Conservation (phyloP, 2,113 vertebrate species). For the Mirounga angustirostris region DNA sequence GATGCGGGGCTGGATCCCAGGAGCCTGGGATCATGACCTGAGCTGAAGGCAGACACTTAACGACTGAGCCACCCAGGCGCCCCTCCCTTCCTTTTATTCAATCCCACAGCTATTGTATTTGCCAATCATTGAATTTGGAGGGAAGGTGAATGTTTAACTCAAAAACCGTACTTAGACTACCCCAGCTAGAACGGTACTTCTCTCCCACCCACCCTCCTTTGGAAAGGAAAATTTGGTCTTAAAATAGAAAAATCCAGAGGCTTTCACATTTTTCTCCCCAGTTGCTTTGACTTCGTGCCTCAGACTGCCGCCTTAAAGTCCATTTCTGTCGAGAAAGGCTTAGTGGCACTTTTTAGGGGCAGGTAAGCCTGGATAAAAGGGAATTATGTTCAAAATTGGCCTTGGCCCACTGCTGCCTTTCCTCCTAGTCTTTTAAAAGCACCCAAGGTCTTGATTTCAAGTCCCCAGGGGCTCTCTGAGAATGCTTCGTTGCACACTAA, state of each 20-base stretch:
- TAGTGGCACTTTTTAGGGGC: not conserved
- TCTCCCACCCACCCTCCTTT: not conserved
- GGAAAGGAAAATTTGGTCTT: not conserved
- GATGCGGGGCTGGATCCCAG: too few relatives aligned
- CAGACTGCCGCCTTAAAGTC: not conserved
- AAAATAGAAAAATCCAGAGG: not conserved
- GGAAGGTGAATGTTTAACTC: not conserved
- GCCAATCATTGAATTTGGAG: not conserved
- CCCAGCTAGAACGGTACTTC: not conserved
- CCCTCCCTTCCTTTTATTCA: constrained; percentile 20
- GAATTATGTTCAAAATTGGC: constrained; percentile 23
- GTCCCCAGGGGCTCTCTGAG: not conserved
- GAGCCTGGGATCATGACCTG: too few relatives aligned
- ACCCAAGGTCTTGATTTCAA: not conserved
- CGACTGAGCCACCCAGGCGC: too few relatives aligned
- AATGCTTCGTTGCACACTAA: not conserved
- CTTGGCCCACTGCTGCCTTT: not conserved
- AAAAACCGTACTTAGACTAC: not conserved
- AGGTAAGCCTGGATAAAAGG: not conserved
- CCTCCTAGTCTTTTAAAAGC: not conserved
- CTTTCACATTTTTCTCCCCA: not conserved
- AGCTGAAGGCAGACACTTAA: too few relatives aligned
- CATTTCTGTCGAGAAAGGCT: not conserved
- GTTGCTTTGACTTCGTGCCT: not conserved
- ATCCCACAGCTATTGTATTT: not conserved